Evolutionary conservation across 2,888 invertebrate genomes (phyloP), one percentile per base, ranked within the genome.

Genomic region (Andricus curvator): DNA sequence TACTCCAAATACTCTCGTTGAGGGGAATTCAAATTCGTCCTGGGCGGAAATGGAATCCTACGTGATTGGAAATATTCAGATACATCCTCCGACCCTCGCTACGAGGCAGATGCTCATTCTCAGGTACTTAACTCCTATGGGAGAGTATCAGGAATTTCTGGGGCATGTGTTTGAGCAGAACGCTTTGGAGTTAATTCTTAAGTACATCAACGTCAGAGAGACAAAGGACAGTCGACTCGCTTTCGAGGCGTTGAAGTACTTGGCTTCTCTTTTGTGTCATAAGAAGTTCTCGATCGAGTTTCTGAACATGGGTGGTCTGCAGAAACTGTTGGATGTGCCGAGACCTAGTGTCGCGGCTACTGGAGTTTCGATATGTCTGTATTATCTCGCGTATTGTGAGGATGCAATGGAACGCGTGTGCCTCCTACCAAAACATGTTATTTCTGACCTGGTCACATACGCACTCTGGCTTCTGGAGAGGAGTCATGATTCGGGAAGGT

Each of bases 251-350:
- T 94, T 99, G 8, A 98, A 98, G 94, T 99, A 99, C 93, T 94
- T 99, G 29, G 97, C 99, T 0, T 97, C 99, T 0, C 93, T 99
- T 83, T 94, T 99, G 20, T 99, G 99, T 91, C 99, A 99, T 93
- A 99, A 99, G 94, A 99, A 99, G 93, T 99, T 99, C 94, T 98
- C 98, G 0, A 96, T 99, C 48, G 99, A 99, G 92, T 99, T 99
- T 92, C 96, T 99, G 77, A 95, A 97, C 81, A 95, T 96, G 91
- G 96, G 97, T 44, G 99, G 99, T 0, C 93, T 99, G 67, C 94
- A 97, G 95, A 95, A 96, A 83, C 94, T 99, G 77, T 94, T 99
- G 20, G 96, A 97, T 91, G 97, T 99, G 2, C 98, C 98, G 0
- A 94, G 98, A 48, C 99, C 98, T 0, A 98, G 98, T 51, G 96